phyloP scores from a whole-genome alignment of 92 coral and sea anemone species.

The Scolanthus callimorphus region DNA sequence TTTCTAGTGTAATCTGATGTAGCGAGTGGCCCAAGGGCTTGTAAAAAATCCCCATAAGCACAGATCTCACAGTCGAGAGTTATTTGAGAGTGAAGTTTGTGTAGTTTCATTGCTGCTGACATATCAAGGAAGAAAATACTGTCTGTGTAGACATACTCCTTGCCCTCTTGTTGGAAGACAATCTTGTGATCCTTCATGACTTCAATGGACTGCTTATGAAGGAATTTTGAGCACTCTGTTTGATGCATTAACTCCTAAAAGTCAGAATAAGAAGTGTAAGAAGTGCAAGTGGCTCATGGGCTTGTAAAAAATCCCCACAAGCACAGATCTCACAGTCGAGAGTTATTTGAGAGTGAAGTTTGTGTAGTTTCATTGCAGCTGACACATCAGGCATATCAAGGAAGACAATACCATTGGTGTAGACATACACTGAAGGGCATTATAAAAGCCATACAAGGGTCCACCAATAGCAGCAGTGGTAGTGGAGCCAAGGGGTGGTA shows the following conservation, averaged over 20 bases:
- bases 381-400: slow-evolving; percentile 53
- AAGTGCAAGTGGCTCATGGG: slow-evolving; percentile 79
- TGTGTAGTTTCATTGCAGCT: slow-evolving; percentile 44
- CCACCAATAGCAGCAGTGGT: too few relatives aligned
- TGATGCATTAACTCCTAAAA: slow-evolving; percentile 39
- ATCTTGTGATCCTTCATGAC: slow-evolving; percentile 71
- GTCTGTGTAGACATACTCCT: slow-evolving; percentile 91
- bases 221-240: slow-evolving; percentile 76
- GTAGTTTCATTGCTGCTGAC: slow-evolving; percentile 47
- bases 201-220: slow-evolving; percentile 84
- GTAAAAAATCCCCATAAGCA: slow-evolving; percentile 95
- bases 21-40: slow-evolving; percentile 85
- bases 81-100: slow-evolving; percentile 34
- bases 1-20: slow-evolving; percentile 73
- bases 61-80: slow-evolving; percentile 89
- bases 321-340: slow-evolving; percentile 93
- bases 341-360: slow-evolving; percentile 46
- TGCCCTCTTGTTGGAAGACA: slow-evolving; percentile 38
- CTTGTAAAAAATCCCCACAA: slow-evolving; percentile 93
- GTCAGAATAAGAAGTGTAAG: too few relatives aligned
- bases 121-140: slow-evolving; percentile 65
- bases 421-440: slow-evolving; percentile 85
- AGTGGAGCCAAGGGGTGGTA: too few relatives aligned
- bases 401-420: slow-evolving; percentile 78
- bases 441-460: too few relatives aligned